Percentiles rank a stretch among this genome's conserved stretches.
Evolutionary conservation across 2,113 vertebrate species (phyloP).

Genomic region (Indicator maculatus): DNA sequence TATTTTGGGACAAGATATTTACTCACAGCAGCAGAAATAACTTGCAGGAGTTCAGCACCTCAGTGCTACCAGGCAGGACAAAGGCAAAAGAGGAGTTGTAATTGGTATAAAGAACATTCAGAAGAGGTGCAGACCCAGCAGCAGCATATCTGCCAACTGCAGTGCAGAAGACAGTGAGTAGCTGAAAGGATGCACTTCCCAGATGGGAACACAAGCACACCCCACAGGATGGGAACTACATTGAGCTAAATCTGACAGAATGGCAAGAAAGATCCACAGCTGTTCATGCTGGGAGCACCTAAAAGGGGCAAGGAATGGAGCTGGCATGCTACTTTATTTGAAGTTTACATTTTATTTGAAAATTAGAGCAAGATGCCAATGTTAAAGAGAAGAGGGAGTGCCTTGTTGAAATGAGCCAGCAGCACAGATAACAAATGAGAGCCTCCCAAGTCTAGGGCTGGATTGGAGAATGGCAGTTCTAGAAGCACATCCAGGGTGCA

Average conservation of each 20-base stretch:
- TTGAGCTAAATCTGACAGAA: background rate
- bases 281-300: background rate
- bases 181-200: background rate
- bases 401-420: background rate
- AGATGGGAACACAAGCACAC: background rate
- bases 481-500: background rate
- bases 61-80: background rate
- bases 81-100: background rate
- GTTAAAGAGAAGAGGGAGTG: background rate
- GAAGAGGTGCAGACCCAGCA: background rate
- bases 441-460: background rate
- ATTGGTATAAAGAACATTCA: background rate
- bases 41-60: background rate
- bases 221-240: background rate
- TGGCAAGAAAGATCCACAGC: background rate
- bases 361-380: background rate
- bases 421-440: background rate
- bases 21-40: background rate
- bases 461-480: background rate
- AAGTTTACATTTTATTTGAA: background rate
- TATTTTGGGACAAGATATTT: background rate
- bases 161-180: background rate
- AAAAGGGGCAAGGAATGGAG: background rate
- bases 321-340: background rate
- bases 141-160: background rate